Evolutionary conservation across 1,140 invertebrate genomes (phyloP).

Genomic region (Acromyrmex charruanus): DNA sequence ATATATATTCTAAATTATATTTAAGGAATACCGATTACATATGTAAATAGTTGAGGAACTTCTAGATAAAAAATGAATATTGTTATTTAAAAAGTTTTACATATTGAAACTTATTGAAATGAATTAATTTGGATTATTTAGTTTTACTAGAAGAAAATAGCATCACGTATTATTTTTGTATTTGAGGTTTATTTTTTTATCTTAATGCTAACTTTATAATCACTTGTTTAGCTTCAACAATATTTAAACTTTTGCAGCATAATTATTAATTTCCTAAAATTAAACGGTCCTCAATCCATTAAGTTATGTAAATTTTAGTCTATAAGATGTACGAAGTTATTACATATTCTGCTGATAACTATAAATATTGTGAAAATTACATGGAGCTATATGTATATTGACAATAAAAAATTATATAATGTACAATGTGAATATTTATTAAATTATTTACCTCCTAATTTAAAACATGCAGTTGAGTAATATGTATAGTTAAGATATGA

Average conservation of each 20-base stretch:
- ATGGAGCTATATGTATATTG: constrained; percentile 37
- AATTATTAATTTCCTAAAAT: constrained; percentile 11
- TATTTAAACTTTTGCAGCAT: neutral
- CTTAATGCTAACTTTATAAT: neutral
- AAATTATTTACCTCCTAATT: neutral
- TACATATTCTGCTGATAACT: constrained; percentile 19
- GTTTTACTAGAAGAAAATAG: neutral
- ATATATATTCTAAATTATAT: constrained; percentile 32
- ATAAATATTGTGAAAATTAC: constrained; percentile 1
- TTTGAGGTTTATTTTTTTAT: constrained; percentile 10
- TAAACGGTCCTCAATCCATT: neutral
- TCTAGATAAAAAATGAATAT: neutral
- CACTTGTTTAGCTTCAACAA: constrained; percentile 7
- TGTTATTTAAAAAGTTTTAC: neutral
- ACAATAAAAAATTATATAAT: constrained; percentile 46
- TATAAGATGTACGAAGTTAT: constrained; percentile 20
- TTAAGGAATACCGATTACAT: neutral
- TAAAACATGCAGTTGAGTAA: neutral
- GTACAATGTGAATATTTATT: constrained; percentile 5
- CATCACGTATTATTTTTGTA: constrained; percentile 18
- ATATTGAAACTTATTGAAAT: neutral
- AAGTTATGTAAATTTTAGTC: constrained; percentile 35
- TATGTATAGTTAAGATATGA: neutral
- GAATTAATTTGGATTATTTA: neutral
- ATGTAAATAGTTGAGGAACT: neutral